Conservation (phyloP, 1,140 invertebrate species). For the Streblospio benedicti region DNA sequence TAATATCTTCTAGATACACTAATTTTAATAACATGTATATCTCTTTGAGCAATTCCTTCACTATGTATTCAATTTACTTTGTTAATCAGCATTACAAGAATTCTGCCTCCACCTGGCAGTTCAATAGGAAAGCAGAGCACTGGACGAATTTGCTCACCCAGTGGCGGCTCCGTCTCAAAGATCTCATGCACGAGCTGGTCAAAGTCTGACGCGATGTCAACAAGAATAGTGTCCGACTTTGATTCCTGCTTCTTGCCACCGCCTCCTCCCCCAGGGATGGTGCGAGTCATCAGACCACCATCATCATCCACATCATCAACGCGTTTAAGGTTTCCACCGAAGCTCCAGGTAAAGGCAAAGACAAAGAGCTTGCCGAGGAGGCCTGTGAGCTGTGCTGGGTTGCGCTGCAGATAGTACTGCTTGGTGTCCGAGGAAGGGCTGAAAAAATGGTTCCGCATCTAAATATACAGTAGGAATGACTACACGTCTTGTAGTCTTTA, state of each 20-base stretch:
- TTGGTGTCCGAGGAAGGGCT: too few species aligned
- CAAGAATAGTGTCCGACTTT: slow-evolving; percentile 29
- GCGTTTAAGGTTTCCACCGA: slow-evolving; percentile 40
- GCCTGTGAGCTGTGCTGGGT: slow-evolving; percentile 41
- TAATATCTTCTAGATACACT: too few species aligned
- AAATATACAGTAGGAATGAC: too few species aligned
- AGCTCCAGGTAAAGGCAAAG: slow-evolving; percentile 44
- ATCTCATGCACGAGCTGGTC: slow-evolving; percentile 60
- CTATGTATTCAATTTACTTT: too few species aligned
- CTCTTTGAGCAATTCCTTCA: too few species aligned
- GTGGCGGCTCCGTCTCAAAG: slow-evolving; percentile 56
- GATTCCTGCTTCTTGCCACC: slow-evolving; percentile 16
- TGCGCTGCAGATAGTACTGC: slow-evolving; percentile 39
- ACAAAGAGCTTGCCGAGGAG: slow-evolving; percentile 51
- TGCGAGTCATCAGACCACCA: slow-evolving; percentile 23
- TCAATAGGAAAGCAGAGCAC: not conserved
- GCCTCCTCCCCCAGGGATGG: too few species aligned
- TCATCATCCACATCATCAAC: slow-evolving; percentile 44
- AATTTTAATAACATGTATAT: too few species aligned
- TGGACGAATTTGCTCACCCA: slow-evolving; percentile 28
- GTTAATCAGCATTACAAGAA: too few species aligned
- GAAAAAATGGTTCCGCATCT: too few species aligned
- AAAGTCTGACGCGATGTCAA: slow-evolving; percentile 58
- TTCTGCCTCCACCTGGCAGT: too few species aligned
- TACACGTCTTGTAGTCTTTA: too few species aligned